These are phyloP conservation scores for Sebastes iracundus DNA, from an alignment of 2,797 vertebrate genomes.

Conservation along the genomic window DNA sequence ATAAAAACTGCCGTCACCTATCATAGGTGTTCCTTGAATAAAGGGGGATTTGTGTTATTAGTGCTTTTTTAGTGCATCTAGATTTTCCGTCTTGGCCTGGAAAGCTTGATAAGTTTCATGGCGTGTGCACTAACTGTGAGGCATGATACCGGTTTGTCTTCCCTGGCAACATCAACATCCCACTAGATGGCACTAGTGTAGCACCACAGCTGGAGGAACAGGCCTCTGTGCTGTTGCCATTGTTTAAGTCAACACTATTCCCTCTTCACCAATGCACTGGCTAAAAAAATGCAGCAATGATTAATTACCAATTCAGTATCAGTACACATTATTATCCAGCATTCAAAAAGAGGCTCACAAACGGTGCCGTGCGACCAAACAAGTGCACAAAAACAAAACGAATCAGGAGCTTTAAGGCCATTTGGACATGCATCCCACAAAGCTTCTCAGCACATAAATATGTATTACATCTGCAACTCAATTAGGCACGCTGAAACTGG, in stretches of 20 bases:
- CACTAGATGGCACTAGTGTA: conserved; percentile 84
- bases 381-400: conserved; percentile 49
- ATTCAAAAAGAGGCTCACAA: conserved; percentile 65
- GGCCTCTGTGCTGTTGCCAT: conserved; percentile 34
- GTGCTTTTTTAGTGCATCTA: neutral
- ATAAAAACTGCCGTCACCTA: neutral
- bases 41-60: neutral
- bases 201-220: conserved; percentile 21
- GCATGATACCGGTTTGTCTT: neutral
- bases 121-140: neutral
- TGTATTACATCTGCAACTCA: conserved; percentile 74
- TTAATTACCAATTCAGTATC: conserved; percentile 77
- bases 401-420: conserved; percentile 50
- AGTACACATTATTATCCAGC: conserved; percentile 69
- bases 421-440: conserved; percentile 61
- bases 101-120: neutral
- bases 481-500: conserved; percentile 63
- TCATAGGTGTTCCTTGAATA: too few relatives aligned
- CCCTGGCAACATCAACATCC: conserved; percentile 31
- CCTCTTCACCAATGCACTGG: conserved; percentile 37
- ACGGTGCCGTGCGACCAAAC: conserved; percentile 31
- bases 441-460: conserved; percentile 66
- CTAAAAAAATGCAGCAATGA: conserved; percentile 57
- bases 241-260: conserved; percentile 52
- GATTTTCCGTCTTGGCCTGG: neutral